These are phyloP conservation scores for Pygoscelis antarcticus DNA, from an alignment of 2,113 vertebrate genomes.

Conservation along the genomic window DNA sequence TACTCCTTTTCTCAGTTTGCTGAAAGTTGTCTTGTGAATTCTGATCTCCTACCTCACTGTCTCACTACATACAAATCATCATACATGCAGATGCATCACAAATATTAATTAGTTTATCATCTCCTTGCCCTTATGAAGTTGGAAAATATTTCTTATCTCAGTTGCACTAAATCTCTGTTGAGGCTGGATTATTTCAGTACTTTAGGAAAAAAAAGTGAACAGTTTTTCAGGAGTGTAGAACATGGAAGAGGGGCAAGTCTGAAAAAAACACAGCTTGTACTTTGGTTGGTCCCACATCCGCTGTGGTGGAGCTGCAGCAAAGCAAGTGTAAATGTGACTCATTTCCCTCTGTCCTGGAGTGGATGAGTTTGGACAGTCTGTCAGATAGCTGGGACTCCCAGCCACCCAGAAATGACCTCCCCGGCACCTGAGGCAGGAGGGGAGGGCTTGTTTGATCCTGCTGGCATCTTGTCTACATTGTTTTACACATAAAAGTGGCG, in stretches of 20 bases:
- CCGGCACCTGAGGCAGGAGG: background rate
- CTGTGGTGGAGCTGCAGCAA: background rate
- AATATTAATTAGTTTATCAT: background rate
- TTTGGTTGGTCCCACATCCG: background rate
- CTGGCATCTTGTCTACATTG: background rate
- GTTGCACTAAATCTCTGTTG: background rate
- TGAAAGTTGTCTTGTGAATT: background rate
- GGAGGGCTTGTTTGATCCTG: background rate
- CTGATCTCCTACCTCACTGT: background rate
- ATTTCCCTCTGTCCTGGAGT: background rate
- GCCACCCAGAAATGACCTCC: background rate
- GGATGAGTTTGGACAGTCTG: background rate
- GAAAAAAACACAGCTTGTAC: background rate
- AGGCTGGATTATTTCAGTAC: background rate
- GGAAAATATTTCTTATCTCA: background rate
- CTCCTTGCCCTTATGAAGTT: background rate
- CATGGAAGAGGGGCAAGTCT: background rate
- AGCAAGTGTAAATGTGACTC: background rate
- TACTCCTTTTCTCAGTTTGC: background rate
- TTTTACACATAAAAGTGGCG: background rate
- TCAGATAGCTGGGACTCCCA: background rate
- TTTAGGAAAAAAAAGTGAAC: rapidly evolving
- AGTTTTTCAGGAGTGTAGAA: background rate
- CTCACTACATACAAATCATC: background rate
- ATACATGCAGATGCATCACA: background rate